These are phyloP conservation scores for Thunnus maccoyii DNA, from an alignment of 2,113 vertebrate species.

Conservation along the genomic window DNA sequence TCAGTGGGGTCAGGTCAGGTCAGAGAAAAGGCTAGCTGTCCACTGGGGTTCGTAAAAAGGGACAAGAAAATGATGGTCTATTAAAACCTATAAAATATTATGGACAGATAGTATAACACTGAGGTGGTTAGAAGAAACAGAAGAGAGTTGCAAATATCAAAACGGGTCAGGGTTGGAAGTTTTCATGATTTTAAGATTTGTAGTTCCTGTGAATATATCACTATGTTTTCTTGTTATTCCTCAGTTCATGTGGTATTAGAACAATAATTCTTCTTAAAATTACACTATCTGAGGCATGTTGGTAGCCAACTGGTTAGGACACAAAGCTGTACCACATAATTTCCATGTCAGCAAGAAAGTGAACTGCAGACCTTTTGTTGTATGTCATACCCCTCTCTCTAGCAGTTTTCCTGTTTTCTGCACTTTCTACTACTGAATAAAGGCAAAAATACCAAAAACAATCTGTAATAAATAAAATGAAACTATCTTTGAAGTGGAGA, in stretches of 20 bases:
- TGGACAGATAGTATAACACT: background rate
- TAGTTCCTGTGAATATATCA: background rate
- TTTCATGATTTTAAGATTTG: background rate
- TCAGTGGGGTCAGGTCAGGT: constrained; percentile 47
- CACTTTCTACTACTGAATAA: too few species aligned
- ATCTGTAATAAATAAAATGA: too few species aligned
- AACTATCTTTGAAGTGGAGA: too few species aligned
- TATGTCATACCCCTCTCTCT: too few species aligned
- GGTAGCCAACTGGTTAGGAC: too few species aligned
- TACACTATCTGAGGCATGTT: too few species aligned
- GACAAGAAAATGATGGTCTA: constrained; percentile 10
- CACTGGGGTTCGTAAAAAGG: constrained; percentile 29
- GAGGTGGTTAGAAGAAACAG: background rate
- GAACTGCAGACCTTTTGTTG: too few species aligned
- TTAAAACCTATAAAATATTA: background rate
- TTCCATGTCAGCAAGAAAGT: too few species aligned
- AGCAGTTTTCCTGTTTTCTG: too few species aligned
- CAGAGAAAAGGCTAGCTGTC: constrained; percentile 41
- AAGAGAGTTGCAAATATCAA: background rate
- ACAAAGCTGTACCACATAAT: too few species aligned
- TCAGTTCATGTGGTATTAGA: background rate
- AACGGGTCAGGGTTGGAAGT: background rate
- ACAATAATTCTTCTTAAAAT: background rate
- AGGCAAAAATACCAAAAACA: too few species aligned
- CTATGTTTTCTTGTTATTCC: background rate